A percentile compares a stretch with the other conserved stretches of the same genome.
Evolutionary conservation across 2,888 invertebrate genomes (phyloP).

Genomic region (Melanotus villosus): DNA sequence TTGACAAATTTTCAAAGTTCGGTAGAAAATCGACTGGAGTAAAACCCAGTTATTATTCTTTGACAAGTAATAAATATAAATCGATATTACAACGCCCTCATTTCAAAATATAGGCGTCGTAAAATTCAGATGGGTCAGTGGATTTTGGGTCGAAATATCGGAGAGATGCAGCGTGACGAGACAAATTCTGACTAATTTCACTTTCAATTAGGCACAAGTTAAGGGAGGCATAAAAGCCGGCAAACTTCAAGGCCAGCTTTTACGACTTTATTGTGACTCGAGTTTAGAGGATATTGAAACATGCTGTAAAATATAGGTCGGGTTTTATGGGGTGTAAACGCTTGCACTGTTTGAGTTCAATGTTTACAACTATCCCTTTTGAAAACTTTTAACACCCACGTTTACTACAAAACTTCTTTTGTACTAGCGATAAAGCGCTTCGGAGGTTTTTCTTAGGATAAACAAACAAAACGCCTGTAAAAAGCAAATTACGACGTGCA

Average conservation of each 20-base stretch:
- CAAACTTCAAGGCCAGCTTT: conserved; percentile 31
- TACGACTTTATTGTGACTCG: conserved; percentile 32
- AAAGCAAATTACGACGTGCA: background rate
- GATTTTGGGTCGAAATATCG: background rate
- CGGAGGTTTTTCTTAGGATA: conserved; percentile 25
- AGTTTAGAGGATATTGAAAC: conserved; percentile 26
- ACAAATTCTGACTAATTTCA: conserved; percentile 25
- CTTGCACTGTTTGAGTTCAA: conserved; percentile 23
- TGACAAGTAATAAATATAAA: too few relatives aligned
- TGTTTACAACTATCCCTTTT: conserved; percentile 42
- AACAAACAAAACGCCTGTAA: conserved; percentile 24
- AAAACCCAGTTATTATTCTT: too few relatives aligned
- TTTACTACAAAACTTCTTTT: conserved; percentile 26
- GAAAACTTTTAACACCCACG: conserved; percentile 35
- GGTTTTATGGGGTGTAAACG: conserved; percentile 39
- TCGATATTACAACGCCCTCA: background rate
- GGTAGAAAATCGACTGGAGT: too few relatives aligned
- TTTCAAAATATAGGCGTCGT: background rate
- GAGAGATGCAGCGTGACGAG: conserved; percentile 10
- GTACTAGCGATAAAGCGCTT: conserved; percentile 31
- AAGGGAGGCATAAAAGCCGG: conserved; percentile 15
- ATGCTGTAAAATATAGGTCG: conserved; percentile 39
- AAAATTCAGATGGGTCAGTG: background rate
- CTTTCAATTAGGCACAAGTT: conserved; percentile 30
- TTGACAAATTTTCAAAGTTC: too few relatives aligned